Base-by-base conservation (phyloP, 2,113 vertebrate species). In the Salminus brasiliensis region DNA sequence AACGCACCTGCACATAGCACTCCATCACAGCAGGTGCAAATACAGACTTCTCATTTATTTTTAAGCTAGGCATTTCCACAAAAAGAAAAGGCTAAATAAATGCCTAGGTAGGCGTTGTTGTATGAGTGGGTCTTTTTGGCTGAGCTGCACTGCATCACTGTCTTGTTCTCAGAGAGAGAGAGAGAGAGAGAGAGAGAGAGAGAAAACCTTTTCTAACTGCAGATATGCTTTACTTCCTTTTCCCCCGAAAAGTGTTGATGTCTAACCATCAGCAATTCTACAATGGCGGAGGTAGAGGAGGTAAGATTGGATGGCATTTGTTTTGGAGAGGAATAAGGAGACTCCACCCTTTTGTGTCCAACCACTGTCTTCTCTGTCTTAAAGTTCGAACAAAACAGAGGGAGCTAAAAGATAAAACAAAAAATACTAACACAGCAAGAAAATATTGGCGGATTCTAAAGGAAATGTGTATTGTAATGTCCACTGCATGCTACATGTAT, bases 271-370 rank as follows among this genome's bases (percentile, higher is more conserved):
- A 93, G 81, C 93, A 93, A 53, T 93, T 94, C 92, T 93, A 93
- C 93, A 94, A 94, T 91, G 93, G 93, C 85, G 93, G 91, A 88
- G 92, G 93, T 93, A 93, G 92, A 94, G 93, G 93, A 94, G 93
- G 93, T 93, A 94, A 94, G 93, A 88, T 68, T 84, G 87, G 89
- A 81, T 78, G 84, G 34, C n/a, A n/a, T n/a, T n/a, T n/a, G n/a
- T n/a, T n/a, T n/a, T n/a, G 86, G 74, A 78, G 82, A 83, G 82
- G 78, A 75, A 78, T 78, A 87, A 72, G 45, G 41, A 72, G 27
- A 60, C 71, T 65, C 32, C 18, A 59, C 30, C 32, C 16, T 71
- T 49, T 77, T 87, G 84, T 87, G 85, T 86, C 85, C 75, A 84
- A 84, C 74, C 85, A 76, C 47, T 87, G 88, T 90, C n/a, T n/a